phyloP scores from a whole-genome alignment of 2,888 invertebrate genomes.

The Drosophila antonietae region DNA sequence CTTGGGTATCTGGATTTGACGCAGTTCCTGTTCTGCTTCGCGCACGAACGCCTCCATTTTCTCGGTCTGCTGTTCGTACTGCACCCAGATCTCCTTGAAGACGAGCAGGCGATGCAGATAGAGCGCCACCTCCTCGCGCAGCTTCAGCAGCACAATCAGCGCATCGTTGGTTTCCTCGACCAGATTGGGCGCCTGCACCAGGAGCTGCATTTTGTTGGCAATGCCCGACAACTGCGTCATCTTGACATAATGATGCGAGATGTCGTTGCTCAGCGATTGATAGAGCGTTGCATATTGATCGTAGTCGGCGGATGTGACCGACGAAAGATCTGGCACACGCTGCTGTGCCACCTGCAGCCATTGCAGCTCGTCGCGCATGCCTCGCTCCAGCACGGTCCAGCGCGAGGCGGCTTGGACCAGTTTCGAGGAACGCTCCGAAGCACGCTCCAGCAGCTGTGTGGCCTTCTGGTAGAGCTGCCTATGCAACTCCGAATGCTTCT shows the following conservation, averaged over 20 bases:
- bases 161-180: constrained; percentile 90
- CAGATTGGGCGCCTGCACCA: constrained; percentile 90
- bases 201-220: constrained; percentile 90
- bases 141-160: constrained; percentile 89
- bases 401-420: constrained; percentile 94
- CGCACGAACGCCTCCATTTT: constrained; percentile 92
- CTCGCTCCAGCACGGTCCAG: constrained; percentile 92
- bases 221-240: constrained; percentile 90
- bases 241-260: constrained; percentile 92
- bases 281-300: constrained; percentile 93
- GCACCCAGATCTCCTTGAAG: constrained; percentile 92
- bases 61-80: constrained; percentile 90
- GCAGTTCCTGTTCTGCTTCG: constrained; percentile 89
- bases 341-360: constrained; percentile 94
- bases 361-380: constrained; percentile 92
- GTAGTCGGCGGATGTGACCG: constrained; percentile 92
- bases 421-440: constrained; percentile 92
- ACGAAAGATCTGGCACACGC: constrained; percentile 91
- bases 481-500: constrained; percentile 90
- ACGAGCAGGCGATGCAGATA: constrained; percentile 89
- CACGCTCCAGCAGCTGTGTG: constrained; percentile 91
- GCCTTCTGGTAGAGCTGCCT: constrained; percentile 91
- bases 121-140: constrained; percentile 91
- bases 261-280: constrained; percentile 91
- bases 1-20: constrained; percentile 86